Conservation (phyloP, 2,888 invertebrate genomes). For the Colletes collaris region DNA sequence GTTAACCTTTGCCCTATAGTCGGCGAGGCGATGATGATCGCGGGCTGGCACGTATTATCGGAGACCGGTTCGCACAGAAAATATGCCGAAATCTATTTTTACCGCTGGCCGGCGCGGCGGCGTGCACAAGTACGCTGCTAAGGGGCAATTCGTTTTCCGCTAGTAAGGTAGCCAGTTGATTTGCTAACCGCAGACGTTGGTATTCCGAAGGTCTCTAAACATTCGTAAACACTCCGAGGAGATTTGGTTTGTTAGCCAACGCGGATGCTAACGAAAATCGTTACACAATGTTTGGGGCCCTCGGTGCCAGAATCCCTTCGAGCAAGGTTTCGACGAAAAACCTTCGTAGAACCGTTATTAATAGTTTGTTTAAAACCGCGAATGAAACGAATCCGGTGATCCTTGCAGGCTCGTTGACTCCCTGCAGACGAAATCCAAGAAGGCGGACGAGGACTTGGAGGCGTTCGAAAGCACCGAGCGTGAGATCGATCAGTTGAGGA, state of each 20-base stretch:
- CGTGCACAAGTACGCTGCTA: slow-evolving; percentile 26
- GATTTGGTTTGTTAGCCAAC: too few relatives aligned
- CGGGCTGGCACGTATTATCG: slow-evolving; percentile 49
- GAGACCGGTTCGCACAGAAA: slow-evolving; percentile 24
- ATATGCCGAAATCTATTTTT: slow-evolving; percentile 54
- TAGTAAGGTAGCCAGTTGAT: slow-evolving; percentile 24
- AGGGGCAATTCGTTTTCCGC: slow-evolving; percentile 49
- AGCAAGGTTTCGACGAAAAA: too few relatives aligned
- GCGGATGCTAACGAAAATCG: too few relatives aligned
- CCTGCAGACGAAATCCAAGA: slow-evolving; percentile 90
- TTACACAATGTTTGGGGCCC: too few relatives aligned
- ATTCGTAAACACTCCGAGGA: neutral
- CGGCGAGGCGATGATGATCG: slow-evolving; percentile 12
- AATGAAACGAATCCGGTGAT: slow-evolving; percentile 26
- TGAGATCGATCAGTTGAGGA: slow-evolving; percentile 88
- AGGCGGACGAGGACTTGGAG: slow-evolving; percentile 89
- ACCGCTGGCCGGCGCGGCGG: slow-evolving; percentile 5
- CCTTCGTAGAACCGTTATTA: too few relatives aligned
- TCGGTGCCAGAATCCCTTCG: too few relatives aligned
- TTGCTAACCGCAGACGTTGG: slow-evolving; percentile 32
- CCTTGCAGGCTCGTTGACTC: slow-evolving; percentile 90
- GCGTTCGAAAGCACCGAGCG: slow-evolving; percentile 90
- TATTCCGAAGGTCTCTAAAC: slow-evolving; percentile 19
- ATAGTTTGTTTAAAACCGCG: neutral
- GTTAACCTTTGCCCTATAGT: slow-evolving; percentile 26